phyloP scores from a whole-genome alignment of 2,888 invertebrate genomes.

The Agonopterix arenella region DNA sequence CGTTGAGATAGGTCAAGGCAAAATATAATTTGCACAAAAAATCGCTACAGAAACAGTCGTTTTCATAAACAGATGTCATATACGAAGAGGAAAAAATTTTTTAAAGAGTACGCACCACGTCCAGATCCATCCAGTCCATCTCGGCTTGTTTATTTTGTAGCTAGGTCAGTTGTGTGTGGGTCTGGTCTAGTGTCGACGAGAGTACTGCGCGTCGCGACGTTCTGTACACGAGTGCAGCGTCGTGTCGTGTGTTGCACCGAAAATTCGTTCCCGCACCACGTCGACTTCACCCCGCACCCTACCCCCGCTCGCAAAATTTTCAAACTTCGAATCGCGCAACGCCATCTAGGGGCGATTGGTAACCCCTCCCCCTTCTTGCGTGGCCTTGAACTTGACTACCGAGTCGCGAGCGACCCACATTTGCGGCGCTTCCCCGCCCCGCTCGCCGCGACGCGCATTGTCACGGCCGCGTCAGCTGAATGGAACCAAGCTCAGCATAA shows the following conservation, averaged over 20 bases:
- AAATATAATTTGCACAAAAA: conserved; percentile 31
- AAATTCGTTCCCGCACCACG: conserved; percentile 63
- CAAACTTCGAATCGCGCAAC: conserved; percentile 58
- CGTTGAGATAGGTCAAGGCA: conserved; percentile 72
- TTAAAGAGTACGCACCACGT: conserved; percentile 60
- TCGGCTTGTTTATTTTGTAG: conserved; percentile 43
- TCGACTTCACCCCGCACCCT: conserved; percentile 51
- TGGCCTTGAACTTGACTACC: conserved; percentile 74
- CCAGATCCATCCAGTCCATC: conserved; percentile 74
- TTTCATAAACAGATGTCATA: conserved; percentile 9
- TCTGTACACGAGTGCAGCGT: conserved; percentile 71
- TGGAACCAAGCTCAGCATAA: conserved; percentile 50
- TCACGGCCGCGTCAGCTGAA: conserved; percentile 61
- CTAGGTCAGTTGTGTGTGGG: conserved; percentile 51
- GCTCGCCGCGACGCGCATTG: conserved; percentile 38
- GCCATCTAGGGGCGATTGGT: conserved; percentile 66
- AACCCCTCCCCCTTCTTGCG: conserved; percentile 44
- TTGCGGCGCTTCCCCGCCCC: conserved; percentile 43
- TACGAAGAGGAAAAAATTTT: conserved; percentile 6
- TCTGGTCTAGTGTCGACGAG: conserved; percentile 42
- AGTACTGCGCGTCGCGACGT: conserved; percentile 71
- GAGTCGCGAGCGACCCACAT: conserved; percentile 67
- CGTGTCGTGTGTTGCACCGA: conserved; percentile 71
- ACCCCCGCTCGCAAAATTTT: conserved; percentile 64
- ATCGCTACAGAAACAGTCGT: conserved; percentile 1